Conservation (phyloP, 2,888 invertebrate genomes). For the Sipha maydis region DNA sequence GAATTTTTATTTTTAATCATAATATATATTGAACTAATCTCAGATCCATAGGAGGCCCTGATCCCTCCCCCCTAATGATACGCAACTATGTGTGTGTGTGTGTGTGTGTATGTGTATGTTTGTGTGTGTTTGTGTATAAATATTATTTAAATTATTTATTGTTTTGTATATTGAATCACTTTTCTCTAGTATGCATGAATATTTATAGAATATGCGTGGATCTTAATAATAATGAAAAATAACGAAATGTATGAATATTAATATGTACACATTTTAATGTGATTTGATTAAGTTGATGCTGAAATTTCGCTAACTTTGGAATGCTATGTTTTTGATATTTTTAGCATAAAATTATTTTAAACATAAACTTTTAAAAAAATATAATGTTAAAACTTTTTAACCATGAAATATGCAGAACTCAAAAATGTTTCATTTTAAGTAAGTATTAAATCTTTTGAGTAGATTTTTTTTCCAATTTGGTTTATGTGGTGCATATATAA, state of each 20-base stretch:
- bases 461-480: neutral
- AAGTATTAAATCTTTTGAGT: neutral
- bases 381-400: constrained; percentile 2
- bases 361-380: neutral
- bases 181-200: no score
- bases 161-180: no score
- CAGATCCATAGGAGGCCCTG: no score
- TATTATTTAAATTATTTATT: no score
- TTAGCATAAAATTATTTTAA: neutral
- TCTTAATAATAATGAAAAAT: no score
- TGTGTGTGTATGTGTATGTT: no score
- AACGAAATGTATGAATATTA: neutral
- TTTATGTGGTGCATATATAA: neutral
- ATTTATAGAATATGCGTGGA: no score
- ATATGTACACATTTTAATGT: neutral
- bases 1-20: no score
- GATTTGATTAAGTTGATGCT: neutral
- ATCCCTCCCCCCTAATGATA: no score
- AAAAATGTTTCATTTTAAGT: neutral
- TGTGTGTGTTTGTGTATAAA: no score
- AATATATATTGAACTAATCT: no score
- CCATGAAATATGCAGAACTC: neutral
- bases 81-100: no score
- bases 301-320: neutral
- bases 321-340: neutral